Conservation (phyloP, 1,140 invertebrate genomes). For the Papilio machaon region DNA sequence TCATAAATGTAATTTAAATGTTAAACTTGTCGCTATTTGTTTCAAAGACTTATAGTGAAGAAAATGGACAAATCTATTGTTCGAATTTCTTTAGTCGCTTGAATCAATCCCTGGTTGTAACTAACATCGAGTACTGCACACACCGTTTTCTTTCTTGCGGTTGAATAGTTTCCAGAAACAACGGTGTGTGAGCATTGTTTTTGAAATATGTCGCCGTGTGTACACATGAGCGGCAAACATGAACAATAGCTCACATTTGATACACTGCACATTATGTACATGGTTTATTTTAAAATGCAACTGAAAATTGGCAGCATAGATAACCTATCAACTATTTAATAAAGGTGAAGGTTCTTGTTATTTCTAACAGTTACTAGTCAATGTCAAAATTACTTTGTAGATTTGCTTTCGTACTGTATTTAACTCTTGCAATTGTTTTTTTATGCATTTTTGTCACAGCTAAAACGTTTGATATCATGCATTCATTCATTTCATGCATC, state of each 20-base stretch:
- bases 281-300: background rate
- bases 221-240: constrained; percentile 4
- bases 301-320: background rate
- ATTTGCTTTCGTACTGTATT: no score
- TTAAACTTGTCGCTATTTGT: no score
- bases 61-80: background rate
- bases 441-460: no score
- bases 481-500: no score
- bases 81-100: background rate
- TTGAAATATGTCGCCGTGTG: constrained; percentile 33
- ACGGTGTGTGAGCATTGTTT: constrained; percentile 23
- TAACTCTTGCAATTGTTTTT: no score
- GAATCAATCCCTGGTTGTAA: background rate
- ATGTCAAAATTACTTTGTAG: no score
- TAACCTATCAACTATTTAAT: no score
- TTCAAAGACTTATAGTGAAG: background rate
- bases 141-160: constrained; percentile 23
- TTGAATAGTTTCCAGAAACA: constrained; percentile 32
- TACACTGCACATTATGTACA: background rate
- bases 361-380: no score
- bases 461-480: no score
- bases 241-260: constrained; percentile 14
- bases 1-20: no score
- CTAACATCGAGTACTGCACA: background rate
- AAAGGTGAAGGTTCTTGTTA: no score